Percentiles rank a stretch among this genome's conserved stretches.
These are phyloP conservation scores for Zoanthus sansibaricus DNA, from an alignment of 92 coral and sea anemone genomes.

Conservation along the genomic window DNA sequence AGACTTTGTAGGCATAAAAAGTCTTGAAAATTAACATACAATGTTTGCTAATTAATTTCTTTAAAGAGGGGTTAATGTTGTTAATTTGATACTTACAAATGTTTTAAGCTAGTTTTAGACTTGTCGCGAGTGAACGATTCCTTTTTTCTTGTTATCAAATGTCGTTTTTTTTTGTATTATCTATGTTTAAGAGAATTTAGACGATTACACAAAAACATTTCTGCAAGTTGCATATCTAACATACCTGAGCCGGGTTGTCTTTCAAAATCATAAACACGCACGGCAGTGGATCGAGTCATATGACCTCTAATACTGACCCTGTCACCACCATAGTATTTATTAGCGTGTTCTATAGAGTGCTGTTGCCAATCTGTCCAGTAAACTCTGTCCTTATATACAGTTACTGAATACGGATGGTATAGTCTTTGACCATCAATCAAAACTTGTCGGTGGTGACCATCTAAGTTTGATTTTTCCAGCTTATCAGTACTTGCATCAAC, in stretches of 20 bases:
- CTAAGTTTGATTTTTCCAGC: constrained; percentile 63
- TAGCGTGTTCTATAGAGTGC: constrained; percentile 71
- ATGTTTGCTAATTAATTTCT: no score
- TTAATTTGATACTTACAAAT: no score
- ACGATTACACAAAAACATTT: neutral
- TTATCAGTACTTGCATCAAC: constrained; percentile 74
- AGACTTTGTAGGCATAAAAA: no score
- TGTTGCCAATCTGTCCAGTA: constrained; percentile 85
- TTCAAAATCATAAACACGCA: constrained; percentile 75
- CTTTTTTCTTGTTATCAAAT: no score
- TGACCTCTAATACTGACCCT: constrained; percentile 68
- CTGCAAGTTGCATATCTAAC: no score
- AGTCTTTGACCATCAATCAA: constrained; percentile 57
- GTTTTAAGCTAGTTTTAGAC: no score
- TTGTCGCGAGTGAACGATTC: no score
- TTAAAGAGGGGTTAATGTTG: no score
- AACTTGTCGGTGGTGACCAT: constrained; percentile 60
- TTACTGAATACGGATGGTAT: constrained; percentile 74
- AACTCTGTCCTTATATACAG: constrained; percentile 57
- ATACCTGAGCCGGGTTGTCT: constrained; percentile 82
- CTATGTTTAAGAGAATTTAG: neutral
- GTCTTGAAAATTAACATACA: no score
- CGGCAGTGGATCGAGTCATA: constrained; percentile 77
- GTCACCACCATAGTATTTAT: constrained; percentile 65
- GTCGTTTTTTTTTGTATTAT: no score